Conservation (phyloP, 2,113 vertebrate species). For the Dryoscopus gambensis region DNA sequence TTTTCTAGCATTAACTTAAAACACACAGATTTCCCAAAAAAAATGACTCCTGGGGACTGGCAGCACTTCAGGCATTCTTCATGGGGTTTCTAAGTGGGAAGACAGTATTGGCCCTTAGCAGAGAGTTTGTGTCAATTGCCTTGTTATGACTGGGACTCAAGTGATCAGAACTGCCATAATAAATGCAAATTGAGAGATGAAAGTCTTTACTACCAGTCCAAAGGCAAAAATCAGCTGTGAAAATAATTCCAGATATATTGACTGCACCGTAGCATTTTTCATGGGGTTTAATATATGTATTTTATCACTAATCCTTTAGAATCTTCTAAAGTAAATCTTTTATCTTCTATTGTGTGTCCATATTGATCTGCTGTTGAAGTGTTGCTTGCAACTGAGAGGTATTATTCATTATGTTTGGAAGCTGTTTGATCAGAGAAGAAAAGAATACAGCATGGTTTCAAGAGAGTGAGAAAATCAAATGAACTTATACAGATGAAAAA, state of each 20-base stretch:
- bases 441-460: not conserved
- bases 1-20: not conserved
- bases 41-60: not conserved
- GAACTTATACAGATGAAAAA: not conserved
- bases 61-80: not conserved
- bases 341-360: not conserved
- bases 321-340: not conserved
- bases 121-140: not conserved
- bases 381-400: not conserved
- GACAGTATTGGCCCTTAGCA: not conserved
- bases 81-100: not conserved
- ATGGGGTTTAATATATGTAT: not conserved
- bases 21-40: not conserved
- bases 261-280: not conserved
- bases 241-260: not conserved
- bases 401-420: not conserved
- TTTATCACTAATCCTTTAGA: not conserved
- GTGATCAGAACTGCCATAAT: not conserved
- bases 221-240: not conserved
- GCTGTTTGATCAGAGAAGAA: constrained; percentile 6
- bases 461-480: not conserved
- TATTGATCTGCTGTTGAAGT: not conserved
- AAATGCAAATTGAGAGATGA: constrained; percentile 11
- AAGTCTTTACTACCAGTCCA: not conserved
- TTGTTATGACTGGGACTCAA: not conserved